Conservation (phyloP, 1,140 invertebrate genomes). For the Anagrus nilaparvatae region DNA sequence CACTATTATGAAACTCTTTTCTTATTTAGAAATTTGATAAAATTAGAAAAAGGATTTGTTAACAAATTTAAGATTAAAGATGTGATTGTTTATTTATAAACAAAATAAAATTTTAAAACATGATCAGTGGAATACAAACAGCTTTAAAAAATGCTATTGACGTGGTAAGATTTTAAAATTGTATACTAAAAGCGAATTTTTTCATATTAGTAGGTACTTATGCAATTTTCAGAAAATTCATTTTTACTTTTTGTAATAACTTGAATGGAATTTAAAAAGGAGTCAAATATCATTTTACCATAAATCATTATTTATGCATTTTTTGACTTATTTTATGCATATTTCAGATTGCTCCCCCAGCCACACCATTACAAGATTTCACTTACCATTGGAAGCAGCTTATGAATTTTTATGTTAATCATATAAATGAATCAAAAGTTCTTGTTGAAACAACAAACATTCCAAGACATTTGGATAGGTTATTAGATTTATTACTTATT, state of each 20-base stretch:
- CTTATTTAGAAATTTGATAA: too few species aligned
- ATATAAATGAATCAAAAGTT: slow-evolving; percentile 50
- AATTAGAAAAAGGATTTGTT: background rate
- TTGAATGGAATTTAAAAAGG: too few species aligned
- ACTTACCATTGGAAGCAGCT: slow-evolving; percentile 71
- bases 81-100: background rate
- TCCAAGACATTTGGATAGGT: slow-evolving; percentile 57
- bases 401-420: slow-evolving; percentile 62
- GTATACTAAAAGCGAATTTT: too few species aligned
- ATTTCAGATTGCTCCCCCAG: slow-evolving; percentile 57
- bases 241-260: too few species aligned
- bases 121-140: slow-evolving; percentile 42
- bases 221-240: too few species aligned
- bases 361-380: slow-evolving; percentile 63
- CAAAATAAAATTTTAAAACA: slow-evolving; percentile 21
- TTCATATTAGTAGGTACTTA: too few species aligned
- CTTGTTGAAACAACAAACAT: slow-evolving; percentile 63
- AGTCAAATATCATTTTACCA: too few species aligned
- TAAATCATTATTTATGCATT: too few species aligned
- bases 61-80: background rate
- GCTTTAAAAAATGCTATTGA: slow-evolving; percentile 44
- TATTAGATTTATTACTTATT: slow-evolving; percentile 49
- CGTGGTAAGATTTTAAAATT: slow-evolving; percentile 45
- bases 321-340: too few species aligned
- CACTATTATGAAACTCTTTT: too few species aligned